Evolutionary conservation across 2,797 vertebrate species (phyloP).

Genomic region (Prionace glauca): DNA sequence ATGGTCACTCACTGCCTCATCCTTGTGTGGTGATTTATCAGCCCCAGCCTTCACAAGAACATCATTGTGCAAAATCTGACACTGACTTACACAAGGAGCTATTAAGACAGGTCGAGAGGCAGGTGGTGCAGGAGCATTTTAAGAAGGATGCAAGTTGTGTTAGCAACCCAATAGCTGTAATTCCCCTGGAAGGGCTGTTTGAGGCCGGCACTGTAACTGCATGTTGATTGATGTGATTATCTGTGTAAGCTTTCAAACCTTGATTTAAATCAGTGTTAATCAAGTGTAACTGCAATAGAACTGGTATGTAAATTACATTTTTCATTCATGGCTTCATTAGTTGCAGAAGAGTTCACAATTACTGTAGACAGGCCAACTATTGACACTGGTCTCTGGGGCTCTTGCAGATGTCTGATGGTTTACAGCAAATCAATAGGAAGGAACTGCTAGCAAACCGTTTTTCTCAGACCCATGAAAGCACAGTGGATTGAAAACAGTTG

Average conservation of each 20-base stretch:
- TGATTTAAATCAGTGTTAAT: constrained; percentile 31
- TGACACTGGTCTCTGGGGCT: constrained; percentile 29
- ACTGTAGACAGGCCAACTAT: constrained; percentile 1
- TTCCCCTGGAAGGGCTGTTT: neutral
- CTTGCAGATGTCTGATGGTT: constrained; percentile 1
- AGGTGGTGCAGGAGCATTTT: neutral
- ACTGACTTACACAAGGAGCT: neutral
- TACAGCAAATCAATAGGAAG: constrained; percentile 18
- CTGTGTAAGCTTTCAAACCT: constrained; percentile 26
- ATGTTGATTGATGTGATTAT: constrained; percentile 24
- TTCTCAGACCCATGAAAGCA: neutral
- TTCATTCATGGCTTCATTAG: constrained; percentile 26
- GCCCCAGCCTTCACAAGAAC: neutral
- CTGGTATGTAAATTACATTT: constrained; percentile 32
- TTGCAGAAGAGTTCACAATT: constrained; percentile 23
- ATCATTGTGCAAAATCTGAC: neutral
- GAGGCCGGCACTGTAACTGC: constrained; percentile 8
- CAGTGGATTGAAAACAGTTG: neutral
- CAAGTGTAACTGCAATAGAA: constrained; percentile 10
- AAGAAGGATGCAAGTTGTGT: neutral
- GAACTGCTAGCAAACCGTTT: neutral
- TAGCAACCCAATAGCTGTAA: neutral
- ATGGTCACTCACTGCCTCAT: too few relatives aligned
- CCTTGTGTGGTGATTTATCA: too few relatives aligned
- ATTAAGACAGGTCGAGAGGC: neutral